Base-by-base conservation (phyloP, 2,888 invertebrate genomes). In the Synergus gifuensis region DNA sequence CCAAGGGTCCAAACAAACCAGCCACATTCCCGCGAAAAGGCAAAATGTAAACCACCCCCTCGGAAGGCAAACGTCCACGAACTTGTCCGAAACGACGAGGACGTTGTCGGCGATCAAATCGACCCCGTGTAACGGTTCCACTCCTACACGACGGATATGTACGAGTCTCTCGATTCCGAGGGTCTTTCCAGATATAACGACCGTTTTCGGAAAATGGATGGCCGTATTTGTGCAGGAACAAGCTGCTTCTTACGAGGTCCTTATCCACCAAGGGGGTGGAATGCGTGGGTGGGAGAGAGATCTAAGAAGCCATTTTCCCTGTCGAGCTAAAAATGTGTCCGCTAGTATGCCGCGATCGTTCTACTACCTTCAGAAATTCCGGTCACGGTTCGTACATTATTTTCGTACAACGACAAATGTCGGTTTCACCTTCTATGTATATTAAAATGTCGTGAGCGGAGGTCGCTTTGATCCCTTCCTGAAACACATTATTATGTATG, bases 1-100 rank as follows among this genome's bases (percentile, higher is more conserved):
- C 91, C 91, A 91, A 89, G 86, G 84, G 87, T 85, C 88, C 87
- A 88, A 88, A 88, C 88, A 88, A 90, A 89, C 89, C 84, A 85
- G 84, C 79, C 85, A 82, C 79, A 81, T 83, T 83, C 62, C 81
- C 79, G 79, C 83, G 83, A 84, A 85, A 84, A 81, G 82, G 82
- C 60, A 81, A 86, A 85, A 82, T 81, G 83, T 81, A 85, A 83
- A 81, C 81, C 79, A 22, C 77, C 73, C 69, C 73, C 73, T 66
- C 76, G 81, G 78, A 28, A 62, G 54, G 80, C 81, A 79, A 76
- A 73, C 76, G 60, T 73, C 42, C 77, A 83, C 81, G 79, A 77
- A 67, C 46, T 79, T 77, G 58, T 67, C 64, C 28, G 42, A 54
- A 54, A 77, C 78, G 80, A 82, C 62, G 44, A 69, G 54, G 73